Evolutionary conservation across 2,113 vertebrate genomes (phyloP).

Genomic region (Sitta europaea): DNA sequence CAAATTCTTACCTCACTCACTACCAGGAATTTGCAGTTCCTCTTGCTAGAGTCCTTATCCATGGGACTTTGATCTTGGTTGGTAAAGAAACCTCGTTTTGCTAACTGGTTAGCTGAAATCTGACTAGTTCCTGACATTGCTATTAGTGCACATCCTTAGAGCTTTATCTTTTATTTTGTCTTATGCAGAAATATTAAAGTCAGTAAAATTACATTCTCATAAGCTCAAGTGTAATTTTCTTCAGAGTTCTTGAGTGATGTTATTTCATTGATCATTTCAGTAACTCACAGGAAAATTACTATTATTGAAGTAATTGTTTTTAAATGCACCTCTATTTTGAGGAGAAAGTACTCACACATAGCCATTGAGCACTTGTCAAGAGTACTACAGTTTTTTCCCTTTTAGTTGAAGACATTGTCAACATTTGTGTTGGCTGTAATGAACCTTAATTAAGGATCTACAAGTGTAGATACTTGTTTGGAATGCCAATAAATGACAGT

Average conservation of each 20-base stretch:
- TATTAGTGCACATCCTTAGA: neutral
- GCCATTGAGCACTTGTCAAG: neutral
- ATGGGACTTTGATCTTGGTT: neutral
- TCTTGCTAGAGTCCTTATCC: neutral
- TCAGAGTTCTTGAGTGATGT: neutral
- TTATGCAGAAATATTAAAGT: neutral
- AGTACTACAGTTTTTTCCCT: neutral
- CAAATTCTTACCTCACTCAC: neutral
- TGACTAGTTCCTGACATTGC: neutral
- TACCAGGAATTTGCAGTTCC: neutral
- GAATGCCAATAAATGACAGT: neutral
- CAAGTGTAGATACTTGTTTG: neutral
- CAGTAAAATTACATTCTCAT: neutral
- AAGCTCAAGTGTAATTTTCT: neutral
- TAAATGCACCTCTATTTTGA: neutral
- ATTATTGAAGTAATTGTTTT: neutral
- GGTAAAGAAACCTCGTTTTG: neutral
- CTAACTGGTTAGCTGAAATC: neutral
- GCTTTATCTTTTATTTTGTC: neutral
- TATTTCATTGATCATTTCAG: neutral
- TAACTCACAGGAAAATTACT: neutral
- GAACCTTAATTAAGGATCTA: neutral
- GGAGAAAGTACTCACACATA: neutral
- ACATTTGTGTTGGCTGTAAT: neutral
- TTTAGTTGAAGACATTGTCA: neutral